Conservation (phyloP, 2,113 vertebrate species). For the Atherinomorus stipes region DNA sequence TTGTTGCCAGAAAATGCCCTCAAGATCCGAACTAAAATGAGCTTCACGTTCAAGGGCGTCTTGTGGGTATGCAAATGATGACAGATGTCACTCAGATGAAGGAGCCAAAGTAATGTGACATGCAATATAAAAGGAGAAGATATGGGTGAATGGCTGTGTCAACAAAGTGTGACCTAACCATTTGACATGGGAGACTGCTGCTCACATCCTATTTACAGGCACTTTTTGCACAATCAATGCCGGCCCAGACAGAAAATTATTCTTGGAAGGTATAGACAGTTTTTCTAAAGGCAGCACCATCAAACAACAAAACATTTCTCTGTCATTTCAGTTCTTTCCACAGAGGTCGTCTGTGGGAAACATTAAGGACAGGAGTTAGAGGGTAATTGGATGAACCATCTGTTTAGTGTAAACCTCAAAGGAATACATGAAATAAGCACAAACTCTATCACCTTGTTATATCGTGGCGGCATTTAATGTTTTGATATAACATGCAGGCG, state of each 20-base stretch:
- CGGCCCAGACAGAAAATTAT: too few relatives aligned
- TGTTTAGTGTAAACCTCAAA: not conserved
- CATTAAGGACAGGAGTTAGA: not conserved
- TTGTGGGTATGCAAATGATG: not conserved
- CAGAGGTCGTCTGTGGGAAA: too few relatives aligned
- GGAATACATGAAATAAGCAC: not conserved
- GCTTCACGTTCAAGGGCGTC: conserved; percentile 15
- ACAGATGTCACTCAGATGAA: conserved; percentile 3
- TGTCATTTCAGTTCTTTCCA: too few relatives aligned
- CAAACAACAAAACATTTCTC: too few relatives aligned
- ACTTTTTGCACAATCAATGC: not conserved
- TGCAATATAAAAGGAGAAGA: not conserved
- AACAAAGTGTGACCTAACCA: conserved; percentile 2
- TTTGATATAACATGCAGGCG: not conserved
- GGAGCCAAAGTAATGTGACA: not conserved
- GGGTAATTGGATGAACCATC: not conserved
- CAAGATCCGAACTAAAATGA: not conserved
- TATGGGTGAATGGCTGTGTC: not conserved
- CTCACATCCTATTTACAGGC: not conserved
- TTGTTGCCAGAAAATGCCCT: not conserved
- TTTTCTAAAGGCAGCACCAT: too few relatives aligned
- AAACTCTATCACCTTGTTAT: not conserved
- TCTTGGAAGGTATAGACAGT: too few relatives aligned
- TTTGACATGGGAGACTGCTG: not conserved
- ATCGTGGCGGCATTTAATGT: not conserved